Evolutionary conservation across 92 coral and sea anemone genomes (phyloP).

Genomic region (Phenganax subtilis): DNA sequence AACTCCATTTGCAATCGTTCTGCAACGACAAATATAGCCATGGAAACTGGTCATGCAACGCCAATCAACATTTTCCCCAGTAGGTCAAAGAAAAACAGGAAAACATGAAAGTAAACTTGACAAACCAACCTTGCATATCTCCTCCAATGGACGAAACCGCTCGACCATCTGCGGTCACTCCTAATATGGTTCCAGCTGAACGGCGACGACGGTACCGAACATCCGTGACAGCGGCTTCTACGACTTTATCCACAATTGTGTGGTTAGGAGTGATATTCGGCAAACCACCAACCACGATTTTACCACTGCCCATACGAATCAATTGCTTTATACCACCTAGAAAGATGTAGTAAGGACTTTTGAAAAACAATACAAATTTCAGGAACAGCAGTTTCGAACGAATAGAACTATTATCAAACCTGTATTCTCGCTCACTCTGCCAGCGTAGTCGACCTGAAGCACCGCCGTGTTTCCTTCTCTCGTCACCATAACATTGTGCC

Average conservation of each 20-base stretch:
- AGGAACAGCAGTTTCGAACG: not conserved
- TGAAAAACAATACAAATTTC: too few species aligned
- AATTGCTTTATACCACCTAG: slow-evolving; percentile 27
- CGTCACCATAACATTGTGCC: slow-evolving; percentile 64
- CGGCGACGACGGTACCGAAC: slow-evolving; percentile 31
- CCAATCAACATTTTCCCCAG: not conserved
- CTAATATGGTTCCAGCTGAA: slow-evolving; percentile 26
- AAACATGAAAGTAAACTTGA: not conserved
- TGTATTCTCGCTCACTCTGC: slow-evolving; percentile 61
- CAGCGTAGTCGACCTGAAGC: slow-evolving; percentile 69
- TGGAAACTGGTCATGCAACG: not conserved
- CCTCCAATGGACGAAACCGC: slow-evolving; percentile 14
- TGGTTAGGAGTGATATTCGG: slow-evolving; percentile 30
- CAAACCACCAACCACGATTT: slow-evolving; percentile 28
- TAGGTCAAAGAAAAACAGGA: not conserved
- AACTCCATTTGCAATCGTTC: too few species aligned
- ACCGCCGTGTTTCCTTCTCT: slow-evolving; percentile 72
- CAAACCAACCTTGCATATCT: slow-evolving; percentile 27
- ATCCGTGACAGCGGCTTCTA: slow-evolving; percentile 13
- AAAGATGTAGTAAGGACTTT: not conserved
- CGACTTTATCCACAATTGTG: slow-evolving; percentile 24
- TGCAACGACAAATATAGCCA: too few species aligned
- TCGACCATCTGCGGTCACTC: slow-evolving; percentile 33
- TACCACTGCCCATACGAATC: slow-evolving; percentile 19
- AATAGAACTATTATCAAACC: slow-evolving; percentile 42